Conservation (phyloP, 2,888 invertebrate genomes). For the Cenopis cana region DNA sequence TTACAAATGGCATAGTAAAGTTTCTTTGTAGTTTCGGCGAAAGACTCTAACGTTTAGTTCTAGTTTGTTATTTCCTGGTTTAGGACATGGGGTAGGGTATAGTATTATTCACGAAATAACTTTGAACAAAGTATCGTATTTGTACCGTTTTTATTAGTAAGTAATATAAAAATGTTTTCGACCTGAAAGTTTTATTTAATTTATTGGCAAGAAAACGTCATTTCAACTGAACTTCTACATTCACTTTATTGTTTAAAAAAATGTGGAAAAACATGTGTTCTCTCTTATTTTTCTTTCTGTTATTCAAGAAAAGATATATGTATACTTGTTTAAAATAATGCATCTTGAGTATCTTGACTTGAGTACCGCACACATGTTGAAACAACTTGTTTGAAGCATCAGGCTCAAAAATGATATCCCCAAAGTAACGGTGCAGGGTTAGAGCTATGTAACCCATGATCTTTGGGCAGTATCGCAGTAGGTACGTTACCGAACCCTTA, state of each 20-base stretch:
- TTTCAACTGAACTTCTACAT: neutral
- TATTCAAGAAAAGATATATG: no score
- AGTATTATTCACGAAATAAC: neutral
- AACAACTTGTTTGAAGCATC: neutral
- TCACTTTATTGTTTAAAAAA: neutral
- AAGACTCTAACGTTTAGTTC: neutral
- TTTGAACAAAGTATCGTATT: neutral
- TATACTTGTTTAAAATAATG: neutral
- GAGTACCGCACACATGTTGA: neutral
- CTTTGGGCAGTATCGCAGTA: conserved; percentile 29
- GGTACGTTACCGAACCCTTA: conserved; percentile 39
- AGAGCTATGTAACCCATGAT: conserved; percentile 20
- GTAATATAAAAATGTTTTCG: neutral
- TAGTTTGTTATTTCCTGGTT: neutral
- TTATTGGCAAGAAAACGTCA: neutral
- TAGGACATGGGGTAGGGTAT: neutral
- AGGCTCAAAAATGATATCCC: neutral
- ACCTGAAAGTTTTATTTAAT: neutral
- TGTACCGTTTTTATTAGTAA: neutral
- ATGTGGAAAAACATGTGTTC: neutral
- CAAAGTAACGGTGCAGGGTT: conserved; percentile 16
- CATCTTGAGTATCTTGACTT: no score
- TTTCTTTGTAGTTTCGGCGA: conserved; percentile 32
- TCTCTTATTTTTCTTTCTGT: neutral
- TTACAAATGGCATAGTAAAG: conserved; percentile 21